These are phyloP conservation scores for Copidosoma aretas DNA, from an alignment of 2,888 invertebrate species.

Conservation along the genomic window DNA sequence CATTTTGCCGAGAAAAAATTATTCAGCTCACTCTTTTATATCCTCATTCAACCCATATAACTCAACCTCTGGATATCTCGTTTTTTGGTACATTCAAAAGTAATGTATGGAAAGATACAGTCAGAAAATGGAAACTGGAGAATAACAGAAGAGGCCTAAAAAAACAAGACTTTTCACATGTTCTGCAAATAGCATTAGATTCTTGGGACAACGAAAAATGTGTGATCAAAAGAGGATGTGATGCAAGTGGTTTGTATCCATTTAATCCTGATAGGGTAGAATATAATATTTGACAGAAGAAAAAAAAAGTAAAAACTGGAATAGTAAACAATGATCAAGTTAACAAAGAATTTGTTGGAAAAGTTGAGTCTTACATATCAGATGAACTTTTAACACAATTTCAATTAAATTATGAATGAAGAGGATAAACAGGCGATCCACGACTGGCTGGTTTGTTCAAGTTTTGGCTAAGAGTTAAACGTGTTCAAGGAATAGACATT, in stretches of 20 bases:
- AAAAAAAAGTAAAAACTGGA: not conserved
- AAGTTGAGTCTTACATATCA: too few species aligned
- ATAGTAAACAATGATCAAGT: not conserved
- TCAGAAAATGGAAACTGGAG: not conserved
- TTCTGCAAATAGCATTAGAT: not conserved
- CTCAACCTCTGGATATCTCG: not conserved
- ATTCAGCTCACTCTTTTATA: not conserved
- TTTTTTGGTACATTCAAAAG: not conserved
- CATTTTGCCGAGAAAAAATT: not conserved
- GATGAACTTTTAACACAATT: too few species aligned
- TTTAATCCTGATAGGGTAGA: not conserved
- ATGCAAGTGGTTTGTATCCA: not conserved
- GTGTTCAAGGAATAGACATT: too few species aligned
- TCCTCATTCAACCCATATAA: not conserved
- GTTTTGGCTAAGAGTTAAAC: too few species aligned
- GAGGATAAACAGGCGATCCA: too few species aligned
- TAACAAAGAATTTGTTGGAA: too few species aligned
- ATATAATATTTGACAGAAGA: not conserved
- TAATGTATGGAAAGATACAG: not conserved
- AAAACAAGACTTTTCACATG: not conserved
- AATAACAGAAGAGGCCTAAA: slow-evolving; percentile 4
- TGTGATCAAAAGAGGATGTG: not conserved
- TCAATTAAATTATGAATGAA: too few species aligned
- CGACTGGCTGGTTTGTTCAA: too few species aligned
- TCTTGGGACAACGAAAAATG: not conserved